Conservation (phyloP, 2,797 vertebrate species). For the Crax fasciolata region DNA sequence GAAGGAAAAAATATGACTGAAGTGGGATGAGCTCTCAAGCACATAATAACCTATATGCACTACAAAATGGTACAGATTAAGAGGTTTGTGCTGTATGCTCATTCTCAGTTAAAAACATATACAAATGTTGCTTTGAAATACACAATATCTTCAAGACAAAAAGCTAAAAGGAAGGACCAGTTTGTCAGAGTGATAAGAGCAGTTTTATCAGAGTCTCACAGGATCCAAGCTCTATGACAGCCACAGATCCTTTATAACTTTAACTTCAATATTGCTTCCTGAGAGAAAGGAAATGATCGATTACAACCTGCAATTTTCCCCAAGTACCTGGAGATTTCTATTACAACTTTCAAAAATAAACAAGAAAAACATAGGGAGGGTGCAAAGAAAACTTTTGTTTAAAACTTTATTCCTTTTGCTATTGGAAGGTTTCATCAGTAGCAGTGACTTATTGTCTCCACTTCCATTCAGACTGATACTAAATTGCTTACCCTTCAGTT, state of each 20-base stretch:
- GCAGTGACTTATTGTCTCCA: accelerated
- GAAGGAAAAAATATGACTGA: neutral
- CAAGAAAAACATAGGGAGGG: neutral
- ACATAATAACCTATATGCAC: neutral
- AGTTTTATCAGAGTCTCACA: neutral
- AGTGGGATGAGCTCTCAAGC: neutral
- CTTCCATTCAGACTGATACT: neutral
- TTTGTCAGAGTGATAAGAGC: neutral
- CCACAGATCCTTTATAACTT: neutral
- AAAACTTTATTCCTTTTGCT: neutral
- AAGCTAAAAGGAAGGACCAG: neutral
- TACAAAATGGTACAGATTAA: accelerated
- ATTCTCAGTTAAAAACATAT: neutral
- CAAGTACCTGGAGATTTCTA: neutral
- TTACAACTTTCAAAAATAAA: neutral
- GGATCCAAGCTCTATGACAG: neutral
- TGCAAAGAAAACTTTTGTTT: neutral
- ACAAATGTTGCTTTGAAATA: neutral
- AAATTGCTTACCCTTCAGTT: neutral
- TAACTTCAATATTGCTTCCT: neutral
- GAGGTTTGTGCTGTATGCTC: no score
- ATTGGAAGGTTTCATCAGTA: neutral
- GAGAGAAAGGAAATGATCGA: neutral
- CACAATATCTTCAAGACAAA: neutral
- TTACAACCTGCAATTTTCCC: neutral